A percentile compares a stretch with the other conserved stretches of the same genome.
Evolutionary conservation across 2,888 invertebrate species (phyloP).

Genomic region (Anthophora plumipes): DNA sequence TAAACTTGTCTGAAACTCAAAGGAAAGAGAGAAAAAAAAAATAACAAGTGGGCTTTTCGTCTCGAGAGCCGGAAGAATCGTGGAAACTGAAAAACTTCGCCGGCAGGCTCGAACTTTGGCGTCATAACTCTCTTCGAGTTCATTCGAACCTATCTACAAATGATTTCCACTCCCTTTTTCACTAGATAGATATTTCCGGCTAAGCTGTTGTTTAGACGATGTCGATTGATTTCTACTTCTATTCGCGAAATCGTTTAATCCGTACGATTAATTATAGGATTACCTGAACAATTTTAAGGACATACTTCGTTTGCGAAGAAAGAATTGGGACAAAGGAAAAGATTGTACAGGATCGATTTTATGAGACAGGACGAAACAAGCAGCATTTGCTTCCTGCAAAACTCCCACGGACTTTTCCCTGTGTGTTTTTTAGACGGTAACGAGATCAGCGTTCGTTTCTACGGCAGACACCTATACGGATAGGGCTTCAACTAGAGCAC

Average conservation of each 20-base stretch:
- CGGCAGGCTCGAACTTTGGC: neutral
- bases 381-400: neutral
- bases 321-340: constrained; percentile 2
- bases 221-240: neutral
- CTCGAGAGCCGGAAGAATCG: constrained; percentile 5
- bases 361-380: constrained; percentile 28
- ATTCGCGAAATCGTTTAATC: no score
- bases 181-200: neutral
- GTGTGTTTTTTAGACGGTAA: constrained; percentile 72
- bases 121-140: constrained; percentile 25
- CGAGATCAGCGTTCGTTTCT: constrained; percentile 76
- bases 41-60: no score
- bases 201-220: neutral
- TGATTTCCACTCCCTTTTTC: constrained; percentile 14
- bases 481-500: constrained; percentile 81
- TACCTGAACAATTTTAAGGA: neutral
- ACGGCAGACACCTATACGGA: constrained; percentile 70
- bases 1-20: neutral
- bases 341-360: constrained; percentile 41
- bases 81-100: constrained; percentile 7
- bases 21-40: no score
- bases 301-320: neutral
- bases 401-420: constrained; percentile 43
- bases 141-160: constrained; percentile 14
- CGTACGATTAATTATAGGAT: no score